Evolutionary conservation across 2,888 invertebrate genomes (phyloP).

Genomic region (Alviniconcha strummeri): DNA sequence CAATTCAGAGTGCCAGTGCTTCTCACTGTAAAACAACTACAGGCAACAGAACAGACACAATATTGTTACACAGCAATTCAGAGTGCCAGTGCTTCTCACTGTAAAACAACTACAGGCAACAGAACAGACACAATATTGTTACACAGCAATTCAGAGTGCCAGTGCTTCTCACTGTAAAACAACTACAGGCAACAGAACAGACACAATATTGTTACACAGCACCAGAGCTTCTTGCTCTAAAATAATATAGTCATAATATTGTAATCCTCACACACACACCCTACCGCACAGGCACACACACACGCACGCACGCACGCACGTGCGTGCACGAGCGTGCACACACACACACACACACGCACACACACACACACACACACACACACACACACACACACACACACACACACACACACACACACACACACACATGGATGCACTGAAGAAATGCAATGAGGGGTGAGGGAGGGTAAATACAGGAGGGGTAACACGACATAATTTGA

Average conservation of each 20-base stretch:
- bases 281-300: background rate
- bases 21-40: too few species aligned
- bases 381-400: background rate
- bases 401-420: background rate
- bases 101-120: too few species aligned
- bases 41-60: conserved; percentile 47
- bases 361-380: background rate
- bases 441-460: too few species aligned
- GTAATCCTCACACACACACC: background rate
- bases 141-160: background rate
- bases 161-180: too few species aligned
- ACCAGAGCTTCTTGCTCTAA: too few species aligned
- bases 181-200: too few species aligned
- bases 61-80: conserved; percentile 75
- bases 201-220: too few species aligned
- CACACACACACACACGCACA: background rate
- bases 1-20: too few species aligned
- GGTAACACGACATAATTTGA: too few species aligned
- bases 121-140: background rate
- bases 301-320: background rate
- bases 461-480: too few species aligned
- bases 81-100: background rate
- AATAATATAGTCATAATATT: too few species aligned
- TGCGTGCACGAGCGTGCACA: background rate
- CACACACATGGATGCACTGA: background rate